A percentile compares a stretch with the other conserved stretches of the same genome.
Conservation (phyloP, 2,797 vertebrate species). For the Otus scops region DNA sequence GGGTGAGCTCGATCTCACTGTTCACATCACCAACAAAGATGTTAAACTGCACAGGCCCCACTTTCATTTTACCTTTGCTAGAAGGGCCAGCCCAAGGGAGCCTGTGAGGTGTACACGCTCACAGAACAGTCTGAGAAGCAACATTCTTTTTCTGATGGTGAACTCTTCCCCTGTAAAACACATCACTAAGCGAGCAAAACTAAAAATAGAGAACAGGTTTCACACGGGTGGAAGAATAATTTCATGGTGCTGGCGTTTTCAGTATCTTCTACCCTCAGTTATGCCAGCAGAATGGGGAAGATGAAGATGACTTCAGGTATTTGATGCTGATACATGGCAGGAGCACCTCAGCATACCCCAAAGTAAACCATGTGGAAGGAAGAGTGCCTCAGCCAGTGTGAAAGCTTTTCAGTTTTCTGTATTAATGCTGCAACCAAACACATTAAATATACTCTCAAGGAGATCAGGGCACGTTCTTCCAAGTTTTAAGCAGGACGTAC, state of each 20-base stretch:
- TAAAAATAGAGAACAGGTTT: not conserved
- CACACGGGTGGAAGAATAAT: not conserved
- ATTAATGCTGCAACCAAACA: not conserved
- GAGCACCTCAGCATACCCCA: not conserved
- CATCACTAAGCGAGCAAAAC: not conserved
- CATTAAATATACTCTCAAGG: not conserved
- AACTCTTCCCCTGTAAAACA: not conserved
- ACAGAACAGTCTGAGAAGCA: not conserved
- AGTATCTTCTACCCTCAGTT: not conserved
- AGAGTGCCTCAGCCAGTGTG: fast-evolving
- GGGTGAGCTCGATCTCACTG: too few relatives aligned
- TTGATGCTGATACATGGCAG: not conserved
- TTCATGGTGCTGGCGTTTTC: not conserved
- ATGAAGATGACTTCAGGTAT: not conserved
- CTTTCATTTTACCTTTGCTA: not conserved
- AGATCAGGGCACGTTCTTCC: not conserved
- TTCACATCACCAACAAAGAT: too few relatives aligned
- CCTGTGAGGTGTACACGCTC: not conserved
- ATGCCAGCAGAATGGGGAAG: not conserved
- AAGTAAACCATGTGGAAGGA: not conserved
- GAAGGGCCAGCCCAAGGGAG: not conserved
- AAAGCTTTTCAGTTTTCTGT: not conserved
- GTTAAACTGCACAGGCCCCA: too few relatives aligned
- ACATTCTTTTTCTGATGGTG: not conserved
- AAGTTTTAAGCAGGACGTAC: not conserved